phyloP scores from a whole-genome alignment of 2,797 vertebrate species.

The Chromis chromis region DNA sequence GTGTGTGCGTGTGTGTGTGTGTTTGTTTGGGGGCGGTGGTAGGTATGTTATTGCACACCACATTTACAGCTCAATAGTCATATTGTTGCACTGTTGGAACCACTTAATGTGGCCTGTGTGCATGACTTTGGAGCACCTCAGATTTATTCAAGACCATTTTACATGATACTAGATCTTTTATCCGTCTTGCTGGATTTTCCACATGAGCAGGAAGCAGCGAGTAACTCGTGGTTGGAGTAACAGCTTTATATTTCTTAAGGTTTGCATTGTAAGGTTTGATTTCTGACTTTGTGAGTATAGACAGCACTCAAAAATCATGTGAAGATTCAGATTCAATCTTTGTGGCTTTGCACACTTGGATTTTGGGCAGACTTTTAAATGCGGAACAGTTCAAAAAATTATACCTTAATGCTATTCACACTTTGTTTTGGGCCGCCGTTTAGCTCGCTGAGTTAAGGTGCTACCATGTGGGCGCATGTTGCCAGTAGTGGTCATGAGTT shows the following conservation, averaged over 20 bases:
- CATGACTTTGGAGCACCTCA: neutral
- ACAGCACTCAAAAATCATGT: neutral
- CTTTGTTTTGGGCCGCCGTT: no score
- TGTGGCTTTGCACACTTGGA: constrained; percentile 23
- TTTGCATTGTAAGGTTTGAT: neutral
- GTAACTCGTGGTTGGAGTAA: neutral
- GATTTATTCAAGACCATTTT: constrained; percentile 1
- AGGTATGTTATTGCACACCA: constrained; percentile 23
- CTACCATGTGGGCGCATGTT: no score
- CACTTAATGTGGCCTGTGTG: constrained; percentile 6
- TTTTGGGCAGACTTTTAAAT: constrained; percentile 31
- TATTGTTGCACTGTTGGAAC: constrained; percentile 1
- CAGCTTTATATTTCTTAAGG: neutral
- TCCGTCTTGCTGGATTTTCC: constrained; percentile 7
- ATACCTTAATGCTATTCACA: neutral
- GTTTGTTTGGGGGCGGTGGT: constrained; percentile 8
- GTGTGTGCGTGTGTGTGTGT: constrained; percentile 6
- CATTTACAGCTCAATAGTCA: constrained; percentile 27
- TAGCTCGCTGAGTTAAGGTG: no score
- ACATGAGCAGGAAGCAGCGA: neutral
- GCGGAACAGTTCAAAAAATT: constrained; percentile 10
- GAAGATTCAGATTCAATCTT: constrained; percentile 38
- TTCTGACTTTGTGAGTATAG: constrained; percentile 2
- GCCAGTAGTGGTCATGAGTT: no score
- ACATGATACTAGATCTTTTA: neutral